Evolutionary conservation across 2,888 invertebrate genomes (phyloP).

Genomic region (Mimas tiliae): DNA sequence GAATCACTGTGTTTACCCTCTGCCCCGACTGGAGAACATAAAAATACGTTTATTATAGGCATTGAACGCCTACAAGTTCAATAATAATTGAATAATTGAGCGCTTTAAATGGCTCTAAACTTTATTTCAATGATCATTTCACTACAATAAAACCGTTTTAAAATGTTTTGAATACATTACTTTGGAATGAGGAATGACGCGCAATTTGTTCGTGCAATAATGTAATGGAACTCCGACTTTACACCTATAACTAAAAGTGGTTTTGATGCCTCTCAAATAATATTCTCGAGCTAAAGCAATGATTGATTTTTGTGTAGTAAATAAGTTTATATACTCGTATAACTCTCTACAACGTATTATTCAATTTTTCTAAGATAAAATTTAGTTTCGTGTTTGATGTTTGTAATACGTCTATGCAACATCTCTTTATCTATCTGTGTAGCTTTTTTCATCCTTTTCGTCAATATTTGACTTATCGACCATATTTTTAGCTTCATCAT

Average conservation of each 20-base stretch:
- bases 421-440: no score
- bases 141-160: neutral
- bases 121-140: neutral
- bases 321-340: neutral
- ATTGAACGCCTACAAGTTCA: neutral
- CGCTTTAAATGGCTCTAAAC: neutral
- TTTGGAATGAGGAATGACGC: neutral
- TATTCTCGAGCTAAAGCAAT: neutral
- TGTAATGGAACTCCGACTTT: neutral
- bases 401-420: no score
- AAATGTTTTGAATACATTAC: neutral
- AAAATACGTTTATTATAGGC: no score
- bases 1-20: no score
- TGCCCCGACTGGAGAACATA: no score
- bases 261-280: neutral
- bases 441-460: neutral
- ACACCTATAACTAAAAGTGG: neutral
- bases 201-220: neutral
- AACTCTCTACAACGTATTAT: neutral
- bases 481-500: no score
- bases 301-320: neutral
- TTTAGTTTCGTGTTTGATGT: no score
- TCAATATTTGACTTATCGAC: no score
- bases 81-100: constrained; percentile 9
- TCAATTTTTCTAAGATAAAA: neutral